Evolutionary conservation across 2,113 vertebrate genomes (phyloP), one percentile per base, ranked within the genome.

Genomic region (Maccullochella peelii): DNA sequence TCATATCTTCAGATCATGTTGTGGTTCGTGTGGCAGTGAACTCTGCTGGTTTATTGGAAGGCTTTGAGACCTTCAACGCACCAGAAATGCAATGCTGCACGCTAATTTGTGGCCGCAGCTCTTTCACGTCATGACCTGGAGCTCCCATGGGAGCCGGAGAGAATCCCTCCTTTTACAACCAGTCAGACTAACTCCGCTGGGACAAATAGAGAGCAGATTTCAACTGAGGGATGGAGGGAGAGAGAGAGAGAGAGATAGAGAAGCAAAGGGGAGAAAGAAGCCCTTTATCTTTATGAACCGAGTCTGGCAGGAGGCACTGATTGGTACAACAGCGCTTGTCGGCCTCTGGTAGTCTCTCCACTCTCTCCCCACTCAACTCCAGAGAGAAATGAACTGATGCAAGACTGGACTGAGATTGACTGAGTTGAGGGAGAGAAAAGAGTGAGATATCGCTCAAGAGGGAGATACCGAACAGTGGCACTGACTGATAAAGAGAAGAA

Each of bases 211-310:
- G 10, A 25, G 67, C 68, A 63, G 80, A 85, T 79, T 77, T 77
- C 79, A 65, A 70, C 82, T 25, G 38, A 79, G 59, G 78, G 82
- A 80, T 50, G 73, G 47, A 67, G 69, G 25, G n/a, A 61, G 73
- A 58, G 73, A 72, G 71, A 82, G n/a, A 61, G 73, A 58, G 73
- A 72, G 71, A 82, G 49, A 83, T 8, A 54, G 40, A 86, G 77
- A 69, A 73, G 82, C 42, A 54, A 77, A 79, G 61, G 83, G 68
- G 80, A 84, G 69, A 84, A 58, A 88, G 85, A 77, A 80, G 77
- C 70, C 77, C 80, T 93, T 93, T 94, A 93, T 94, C 92, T 92
- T 83, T 89, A 84, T 87, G 85, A 86, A 89, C 40, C 3, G 10
- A 79, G 84, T 69, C 82, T 90, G 90, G 89, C 92, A 87, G 84